Conservation (phyloP, 1,140 invertebrate genomes). For the Trichonephila clavipes region DNA sequence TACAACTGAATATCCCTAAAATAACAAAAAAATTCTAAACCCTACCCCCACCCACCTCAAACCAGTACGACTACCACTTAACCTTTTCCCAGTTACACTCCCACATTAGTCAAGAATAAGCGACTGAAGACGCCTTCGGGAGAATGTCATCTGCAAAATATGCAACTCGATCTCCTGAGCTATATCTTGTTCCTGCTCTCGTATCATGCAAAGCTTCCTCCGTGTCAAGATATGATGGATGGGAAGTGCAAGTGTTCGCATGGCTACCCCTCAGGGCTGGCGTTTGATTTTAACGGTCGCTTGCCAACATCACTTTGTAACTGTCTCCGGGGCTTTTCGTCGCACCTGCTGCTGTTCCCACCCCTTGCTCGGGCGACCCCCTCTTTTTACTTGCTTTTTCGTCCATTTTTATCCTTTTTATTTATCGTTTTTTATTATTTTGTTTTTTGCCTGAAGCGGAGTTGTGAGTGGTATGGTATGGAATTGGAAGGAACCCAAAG, state of each 20-base stretch:
- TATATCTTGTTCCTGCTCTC: no score
- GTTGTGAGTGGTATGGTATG: not conserved
- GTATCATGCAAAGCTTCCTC: not conserved
- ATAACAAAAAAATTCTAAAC: not conserved
- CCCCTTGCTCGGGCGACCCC: not conserved
- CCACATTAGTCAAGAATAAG: not conserved
- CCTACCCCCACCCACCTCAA: no score
- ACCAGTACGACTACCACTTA: no score
- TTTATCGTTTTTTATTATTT: not conserved
- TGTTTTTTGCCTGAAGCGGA: not conserved
- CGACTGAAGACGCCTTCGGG: not conserved
- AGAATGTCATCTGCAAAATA: not conserved
- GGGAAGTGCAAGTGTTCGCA: not conserved
- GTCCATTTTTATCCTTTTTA: not conserved
- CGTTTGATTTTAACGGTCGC: constrained; percentile 13
- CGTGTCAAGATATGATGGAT: not conserved
- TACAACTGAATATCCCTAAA: not conserved
- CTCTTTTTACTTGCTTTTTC: not conserved
- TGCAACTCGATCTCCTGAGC: not conserved
- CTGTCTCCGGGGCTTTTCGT: not conserved
- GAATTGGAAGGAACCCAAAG: not conserved
- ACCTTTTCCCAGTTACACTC: no score
- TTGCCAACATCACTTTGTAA: constrained; percentile 10
- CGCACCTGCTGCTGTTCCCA: constrained; percentile 20
- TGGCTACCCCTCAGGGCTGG: not conserved